These are phyloP conservation scores for Axea sp. DNA, from an alignment of 2,888 invertebrate species.

Conservation along the genomic window DNA sequence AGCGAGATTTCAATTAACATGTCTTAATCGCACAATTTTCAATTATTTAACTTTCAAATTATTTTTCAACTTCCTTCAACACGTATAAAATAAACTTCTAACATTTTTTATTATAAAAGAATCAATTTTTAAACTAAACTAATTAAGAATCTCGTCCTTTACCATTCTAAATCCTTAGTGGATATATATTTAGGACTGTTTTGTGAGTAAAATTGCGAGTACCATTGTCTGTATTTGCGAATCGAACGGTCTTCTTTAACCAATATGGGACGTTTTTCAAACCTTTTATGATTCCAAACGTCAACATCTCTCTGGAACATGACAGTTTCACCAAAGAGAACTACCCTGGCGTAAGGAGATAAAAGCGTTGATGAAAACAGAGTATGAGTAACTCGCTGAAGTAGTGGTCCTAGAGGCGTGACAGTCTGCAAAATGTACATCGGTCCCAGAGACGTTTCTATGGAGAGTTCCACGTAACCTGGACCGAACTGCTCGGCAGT, in stretches of 20 bases:
- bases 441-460: conserved; percentile 83
- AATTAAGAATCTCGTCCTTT: neutral
- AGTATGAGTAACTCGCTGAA: conserved; percentile 89
- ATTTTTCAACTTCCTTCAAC: no score
- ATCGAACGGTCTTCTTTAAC: conserved; percentile 88
- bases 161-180: conserved; percentile 73
- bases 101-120: no score
- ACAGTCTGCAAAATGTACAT: conserved; percentile 87
- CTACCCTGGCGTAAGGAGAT: conserved; percentile 83
- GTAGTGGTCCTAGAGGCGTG: conserved; percentile 87
- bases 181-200: conserved; percentile 82
- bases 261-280: conserved; percentile 85
- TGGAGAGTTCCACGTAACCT: conserved; percentile 86
- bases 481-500: conserved; percentile 86
- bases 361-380: conserved; percentile 84
- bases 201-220: conserved; percentile 90
- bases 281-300: conserved; percentile 93
- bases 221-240: conserved; percentile 89
- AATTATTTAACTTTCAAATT: no score
- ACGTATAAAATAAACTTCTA: no score
- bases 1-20: no score
- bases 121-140: no score
- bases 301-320: conserved; percentile 91
- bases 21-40: no score
- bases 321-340: conserved; percentile 85